Base-by-base conservation (phyloP, 2,113 vertebrate species). In the Mormoops blainvillei region DNA sequence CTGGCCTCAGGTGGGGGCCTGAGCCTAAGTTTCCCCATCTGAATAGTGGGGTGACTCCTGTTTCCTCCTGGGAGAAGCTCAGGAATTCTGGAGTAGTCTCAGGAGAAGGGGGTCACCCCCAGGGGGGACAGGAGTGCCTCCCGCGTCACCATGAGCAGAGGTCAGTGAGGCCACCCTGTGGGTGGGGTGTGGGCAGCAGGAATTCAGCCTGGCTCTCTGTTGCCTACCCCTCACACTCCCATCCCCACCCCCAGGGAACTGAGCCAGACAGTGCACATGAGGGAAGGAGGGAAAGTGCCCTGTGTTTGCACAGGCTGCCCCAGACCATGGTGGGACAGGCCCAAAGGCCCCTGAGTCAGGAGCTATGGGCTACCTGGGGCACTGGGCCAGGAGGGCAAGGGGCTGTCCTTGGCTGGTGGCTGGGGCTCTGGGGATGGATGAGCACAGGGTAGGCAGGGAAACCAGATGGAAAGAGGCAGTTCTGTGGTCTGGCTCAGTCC, bases 301-400 rank as follows among this genome's bases (percentile, higher is more conserved):
- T 3, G 0, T 92, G 84, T 92, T 94, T 84, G 84, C 52, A 70
- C 70, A 54, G 50, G 77, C 87, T 0, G 4, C 45, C 82, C 80
- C 0, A 65, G 97, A 98, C 97, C 97, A 97, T 28, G 22, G 92
- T 0, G 4, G 80, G 93, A 84, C 96, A 67, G 81, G 96, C 87
- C 92, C n/a, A 0, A 0, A 11, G 36, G 76, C 33, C 74, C 81
- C 87, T 94, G 94, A 93, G 94, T 96, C 92, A 95, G 95, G 94
- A 95, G 28, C 56, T 45, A 4, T 80, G 68, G 94, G 45, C 45
- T 10, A 33, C 28, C 73, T 48, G 28, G 73, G 73, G 95, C 48
- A 5, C 67, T 12, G 0, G 31, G 94, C 96, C 94, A 91, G 74
- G 87, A 89, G 43, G 41, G 28, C 43, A 13, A 38, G n/a, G 38